A percentile compares a stretch with the other conserved stretches of the same genome.
phyloP scores from a whole-genome alignment of 2,888 invertebrate species.

The Drosophila setosimentum region DNA sequence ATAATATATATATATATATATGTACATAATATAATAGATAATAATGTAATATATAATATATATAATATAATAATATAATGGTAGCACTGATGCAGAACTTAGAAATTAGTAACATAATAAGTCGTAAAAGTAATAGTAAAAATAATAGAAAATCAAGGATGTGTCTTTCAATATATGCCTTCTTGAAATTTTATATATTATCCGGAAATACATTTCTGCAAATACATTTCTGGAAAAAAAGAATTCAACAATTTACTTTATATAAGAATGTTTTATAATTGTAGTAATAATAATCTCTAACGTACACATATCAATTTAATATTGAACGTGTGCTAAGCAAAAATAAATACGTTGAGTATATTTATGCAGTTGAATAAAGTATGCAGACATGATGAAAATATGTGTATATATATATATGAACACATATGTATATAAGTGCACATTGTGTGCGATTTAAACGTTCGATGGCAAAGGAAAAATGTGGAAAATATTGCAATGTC shows the following conservation, averaged over 20 bases:
- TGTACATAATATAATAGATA: too few relatives aligned
- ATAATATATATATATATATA: too few relatives aligned
- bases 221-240: background rate
- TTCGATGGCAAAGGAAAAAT: conserved; percentile 14
- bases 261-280: background rate
- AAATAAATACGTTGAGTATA: background rate
- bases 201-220: background rate
- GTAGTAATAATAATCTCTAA: background rate
- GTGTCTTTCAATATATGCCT: background rate
- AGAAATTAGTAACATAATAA: background rate
- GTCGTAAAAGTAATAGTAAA: background rate
- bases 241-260: background rate
- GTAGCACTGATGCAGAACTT: background rate
- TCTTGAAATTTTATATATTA: background rate
- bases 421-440: conserved; percentile 1
- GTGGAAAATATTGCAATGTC: conserved; percentile 42
- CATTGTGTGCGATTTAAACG: conserved; percentile 23
- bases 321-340: background rate
- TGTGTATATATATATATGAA: background rate
- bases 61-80: too few relatives aligned
- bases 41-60: too few relatives aligned
- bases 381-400: conserved; percentile 7
- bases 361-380: background rate
- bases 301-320: conserved; percentile 1
- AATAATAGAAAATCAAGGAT: background rate